Percentiles rank a stretch among this genome's conserved stretches.
Evolutionary conservation across 2,113 vertebrate species (phyloP).

Genomic region (Oreotrochilus melanogaster): DNA sequence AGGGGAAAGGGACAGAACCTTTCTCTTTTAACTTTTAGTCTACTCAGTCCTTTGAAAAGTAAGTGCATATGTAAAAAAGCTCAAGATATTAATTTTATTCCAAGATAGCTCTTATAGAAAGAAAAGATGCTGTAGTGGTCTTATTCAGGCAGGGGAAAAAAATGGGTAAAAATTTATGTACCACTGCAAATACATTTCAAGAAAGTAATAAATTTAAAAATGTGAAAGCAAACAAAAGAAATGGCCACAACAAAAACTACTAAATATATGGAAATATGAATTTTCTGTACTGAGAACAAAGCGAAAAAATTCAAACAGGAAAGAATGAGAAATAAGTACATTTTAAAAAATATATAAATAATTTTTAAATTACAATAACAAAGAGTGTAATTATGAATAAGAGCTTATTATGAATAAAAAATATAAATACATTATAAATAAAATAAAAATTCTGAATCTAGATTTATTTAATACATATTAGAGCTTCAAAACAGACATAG

Average conservation of each 20-base stretch:
- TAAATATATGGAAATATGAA: neutral
- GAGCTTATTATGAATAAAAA: neutral
- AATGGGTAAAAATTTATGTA: neutral
- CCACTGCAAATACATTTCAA: neutral
- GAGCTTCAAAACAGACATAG: neutral
- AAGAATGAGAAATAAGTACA: neutral
- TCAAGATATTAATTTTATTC: conserved; percentile 8
- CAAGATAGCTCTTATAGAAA: neutral
- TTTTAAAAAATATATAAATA: neutral
- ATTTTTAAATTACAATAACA: neutral
- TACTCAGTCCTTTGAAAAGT: neutral
- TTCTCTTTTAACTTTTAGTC: conserved; percentile 7
- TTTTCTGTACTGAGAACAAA: neutral
- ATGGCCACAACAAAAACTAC: neutral
- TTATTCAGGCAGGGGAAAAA: neutral
- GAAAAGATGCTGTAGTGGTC: neutral
- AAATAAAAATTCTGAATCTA: neutral
- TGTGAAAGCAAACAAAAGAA: neutral
- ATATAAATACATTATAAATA: neutral
- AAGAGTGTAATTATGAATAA: neutral
- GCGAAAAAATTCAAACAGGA: neutral
- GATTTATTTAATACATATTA: neutral
- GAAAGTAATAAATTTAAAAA: neutral
- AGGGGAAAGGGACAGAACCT: neutral
- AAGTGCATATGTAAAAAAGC: neutral